A percentile compares a stretch with the other conserved stretches of the same genome.
These are phyloP conservation scores for Nyctibius grandis DNA, from an alignment of 2,797 vertebrate genomes.

Conservation along the genomic window DNA sequence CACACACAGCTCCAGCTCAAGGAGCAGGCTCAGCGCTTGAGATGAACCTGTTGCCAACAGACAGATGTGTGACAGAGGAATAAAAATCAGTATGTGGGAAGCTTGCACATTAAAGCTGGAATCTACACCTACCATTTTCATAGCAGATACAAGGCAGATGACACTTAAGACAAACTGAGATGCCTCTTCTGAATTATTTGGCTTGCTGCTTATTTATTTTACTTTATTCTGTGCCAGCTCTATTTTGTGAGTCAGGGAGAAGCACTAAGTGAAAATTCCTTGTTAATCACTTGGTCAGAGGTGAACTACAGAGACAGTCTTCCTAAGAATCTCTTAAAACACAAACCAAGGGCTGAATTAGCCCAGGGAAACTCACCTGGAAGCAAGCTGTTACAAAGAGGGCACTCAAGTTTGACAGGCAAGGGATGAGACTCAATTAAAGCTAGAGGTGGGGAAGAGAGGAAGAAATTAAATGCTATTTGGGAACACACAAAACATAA, in stretches of 20 bases:
- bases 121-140: not conserved
- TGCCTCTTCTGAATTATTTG: not conserved
- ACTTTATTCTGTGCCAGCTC: not conserved
- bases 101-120: not conserved
- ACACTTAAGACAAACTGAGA: not conserved
- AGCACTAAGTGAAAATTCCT: not conserved
- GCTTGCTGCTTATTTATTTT: not conserved
- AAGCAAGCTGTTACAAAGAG: conserved; percentile 4
- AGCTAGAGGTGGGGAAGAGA: not conserved
- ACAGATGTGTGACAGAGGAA: not conserved
- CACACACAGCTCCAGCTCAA: not conserved
- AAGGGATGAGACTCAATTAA: conserved; percentile 31
- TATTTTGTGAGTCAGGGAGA: not conserved
- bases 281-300: conserved; percentile 6
- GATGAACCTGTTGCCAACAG: not conserved
- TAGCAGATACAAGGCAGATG: not conserved
- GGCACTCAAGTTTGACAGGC: conserved; percentile 4
- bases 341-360: not conserved
- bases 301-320: not conserved
- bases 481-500: conserved; percentile 44
- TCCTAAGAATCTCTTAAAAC: not conserved
- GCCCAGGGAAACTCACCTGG: conserved; percentile 6
- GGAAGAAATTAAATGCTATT: conserved; percentile 52
- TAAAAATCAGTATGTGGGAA: not conserved
- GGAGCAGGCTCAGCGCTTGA: accelerated